Conservation (phyloP, 1,140 invertebrate genomes). For the Nomia melanderi region DNA sequence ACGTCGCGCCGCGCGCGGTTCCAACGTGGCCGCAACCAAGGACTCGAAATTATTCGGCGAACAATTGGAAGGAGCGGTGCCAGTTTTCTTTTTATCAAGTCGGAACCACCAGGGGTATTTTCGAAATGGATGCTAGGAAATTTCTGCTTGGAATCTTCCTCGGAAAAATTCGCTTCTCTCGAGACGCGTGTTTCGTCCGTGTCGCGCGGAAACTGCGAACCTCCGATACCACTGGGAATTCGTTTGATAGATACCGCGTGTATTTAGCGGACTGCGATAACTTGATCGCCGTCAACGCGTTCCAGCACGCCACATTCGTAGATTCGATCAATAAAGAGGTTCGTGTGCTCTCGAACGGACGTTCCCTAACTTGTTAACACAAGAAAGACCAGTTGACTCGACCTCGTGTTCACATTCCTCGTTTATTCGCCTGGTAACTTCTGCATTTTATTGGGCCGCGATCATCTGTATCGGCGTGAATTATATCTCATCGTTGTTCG, state of each 20-base stretch:
- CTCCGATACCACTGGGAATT: too few species aligned
- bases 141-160: too few species aligned
- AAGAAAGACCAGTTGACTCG: too few species aligned
- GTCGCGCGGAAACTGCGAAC: too few species aligned
- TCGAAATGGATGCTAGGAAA: background rate
- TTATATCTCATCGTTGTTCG: too few species aligned
- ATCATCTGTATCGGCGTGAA: too few species aligned
- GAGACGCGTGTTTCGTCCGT: too few species aligned
- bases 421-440: too few species aligned
- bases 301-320: constrained; percentile 20
- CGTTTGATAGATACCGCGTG: background rate
- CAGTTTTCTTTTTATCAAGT: constrained; percentile 51
- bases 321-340: constrained; percentile 31
- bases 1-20: constrained; percentile 20
- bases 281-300: constrained; percentile 19
- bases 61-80: constrained; percentile 38
- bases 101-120: background rate
- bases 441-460: too few species aligned
- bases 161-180: too few species aligned
- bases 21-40: constrained; percentile 15
- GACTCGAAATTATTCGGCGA: constrained; percentile 31
- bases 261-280: background rate
- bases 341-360: constrained; percentile 3
- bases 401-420: too few species aligned
- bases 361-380: background rate